Conservation (phyloP, 2,888 invertebrate species). For the Dichetophora obliterata region DNA sequence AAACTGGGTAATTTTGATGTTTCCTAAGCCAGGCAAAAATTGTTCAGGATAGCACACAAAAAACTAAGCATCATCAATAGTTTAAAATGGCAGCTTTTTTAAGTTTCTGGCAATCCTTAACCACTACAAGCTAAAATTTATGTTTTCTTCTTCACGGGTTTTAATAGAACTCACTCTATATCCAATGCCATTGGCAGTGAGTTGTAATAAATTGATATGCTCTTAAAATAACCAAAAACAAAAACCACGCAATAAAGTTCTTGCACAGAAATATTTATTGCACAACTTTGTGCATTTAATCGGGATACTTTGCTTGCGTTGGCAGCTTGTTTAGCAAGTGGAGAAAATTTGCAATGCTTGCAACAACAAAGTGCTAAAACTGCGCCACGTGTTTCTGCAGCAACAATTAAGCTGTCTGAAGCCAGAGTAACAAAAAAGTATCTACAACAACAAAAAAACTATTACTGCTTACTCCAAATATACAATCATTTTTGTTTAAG, state of each 20-base stretch:
- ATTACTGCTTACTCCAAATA: not conserved
- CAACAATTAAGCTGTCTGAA: not conserved
- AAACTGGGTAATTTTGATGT: not conserved
- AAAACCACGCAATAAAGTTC: not conserved
- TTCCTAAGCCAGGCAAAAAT: too few species aligned
- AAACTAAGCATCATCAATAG: too few species aligned
- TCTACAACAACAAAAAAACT: slow-evolving; percentile 1
- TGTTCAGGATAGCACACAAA: too few species aligned
- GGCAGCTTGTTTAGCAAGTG: not conserved
- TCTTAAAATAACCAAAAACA: slow-evolving; percentile 3
- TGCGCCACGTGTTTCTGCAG: not conserved
- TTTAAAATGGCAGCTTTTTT: too few species aligned
- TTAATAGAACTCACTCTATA: not conserved
- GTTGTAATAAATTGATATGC: slow-evolving; percentile 3
- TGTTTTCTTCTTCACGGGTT: too few species aligned
- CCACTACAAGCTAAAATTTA: too few species aligned
- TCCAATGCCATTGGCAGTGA: too few species aligned
- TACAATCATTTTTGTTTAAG: not conserved
- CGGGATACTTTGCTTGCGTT: not conserved
- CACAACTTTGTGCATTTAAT: not conserved
- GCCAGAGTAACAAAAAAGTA: not conserved
- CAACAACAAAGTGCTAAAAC: not conserved
- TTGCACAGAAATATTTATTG: not conserved
- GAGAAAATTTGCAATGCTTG: not conserved
- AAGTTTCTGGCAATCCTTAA: too few species aligned